Evolutionary conservation across 1,140 invertebrate species (phyloP).

Genomic region (Metopolophium dirhodum): DNA sequence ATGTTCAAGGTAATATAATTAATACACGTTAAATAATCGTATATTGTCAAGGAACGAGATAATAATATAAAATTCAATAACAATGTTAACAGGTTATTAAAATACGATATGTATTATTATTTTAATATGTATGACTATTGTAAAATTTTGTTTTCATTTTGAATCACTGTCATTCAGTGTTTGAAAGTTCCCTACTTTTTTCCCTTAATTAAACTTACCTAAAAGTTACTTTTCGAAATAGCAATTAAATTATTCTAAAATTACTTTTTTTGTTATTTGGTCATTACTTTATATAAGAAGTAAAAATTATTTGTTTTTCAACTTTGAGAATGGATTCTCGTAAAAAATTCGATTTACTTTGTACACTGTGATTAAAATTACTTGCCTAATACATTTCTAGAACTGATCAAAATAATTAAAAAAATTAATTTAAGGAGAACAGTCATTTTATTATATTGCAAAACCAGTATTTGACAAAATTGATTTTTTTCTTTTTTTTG

Average conservation of each 20-base stretch:
- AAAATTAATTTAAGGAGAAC: no score
- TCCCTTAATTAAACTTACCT: no score
- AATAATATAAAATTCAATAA: not conserved
- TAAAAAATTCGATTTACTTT: no score
- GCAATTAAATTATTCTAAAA: not conserved
- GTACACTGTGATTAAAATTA: no score
- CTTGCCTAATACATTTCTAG: no score
- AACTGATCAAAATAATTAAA: no score
- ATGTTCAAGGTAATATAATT: not conserved
- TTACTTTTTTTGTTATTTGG: no score
- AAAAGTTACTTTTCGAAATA: not conserved
- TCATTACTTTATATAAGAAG: not conserved
- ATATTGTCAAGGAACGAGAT: not conserved
- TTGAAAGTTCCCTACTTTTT: not conserved
- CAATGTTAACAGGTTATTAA: not conserved
- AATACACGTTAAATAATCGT: not conserved
- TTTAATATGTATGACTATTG: not conserved
- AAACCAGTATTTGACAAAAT: no score
- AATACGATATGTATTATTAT: not conserved
- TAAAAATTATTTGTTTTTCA: no score
- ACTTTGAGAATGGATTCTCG: no score
- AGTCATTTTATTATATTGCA: no score
- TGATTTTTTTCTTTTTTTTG: no score
- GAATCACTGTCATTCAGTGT: not conserved
- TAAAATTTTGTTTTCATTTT: not conserved